Percentiles rank a stretch among this genome's conserved stretches.
Conservation (phyloP, 2,797 vertebrate species). For the Cynopterus sphinx region DNA sequence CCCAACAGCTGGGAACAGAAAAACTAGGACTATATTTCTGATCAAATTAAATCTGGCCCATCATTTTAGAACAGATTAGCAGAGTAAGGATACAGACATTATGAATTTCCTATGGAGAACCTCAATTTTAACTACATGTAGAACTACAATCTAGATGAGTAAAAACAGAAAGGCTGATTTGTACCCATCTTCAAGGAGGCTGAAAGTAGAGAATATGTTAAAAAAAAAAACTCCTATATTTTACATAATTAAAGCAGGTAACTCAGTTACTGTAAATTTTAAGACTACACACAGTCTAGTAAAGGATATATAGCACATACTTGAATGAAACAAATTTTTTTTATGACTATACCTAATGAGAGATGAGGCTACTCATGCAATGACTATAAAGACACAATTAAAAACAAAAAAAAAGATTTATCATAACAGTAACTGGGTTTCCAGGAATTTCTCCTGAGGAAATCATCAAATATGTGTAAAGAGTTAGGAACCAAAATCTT, state of each 20-base stretch:
- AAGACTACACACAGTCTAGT: background rate
- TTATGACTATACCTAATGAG: background rate
- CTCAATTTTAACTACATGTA: background rate
- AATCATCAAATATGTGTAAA: background rate
- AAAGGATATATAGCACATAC: background rate
- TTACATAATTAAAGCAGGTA: background rate
- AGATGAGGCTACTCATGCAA: background rate
- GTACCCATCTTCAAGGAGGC: background rate
- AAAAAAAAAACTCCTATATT: background rate
- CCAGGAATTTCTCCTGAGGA: background rate
- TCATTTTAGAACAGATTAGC: background rate
- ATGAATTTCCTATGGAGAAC: constrained; percentile 11
- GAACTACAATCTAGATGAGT: background rate
- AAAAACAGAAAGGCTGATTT: background rate
- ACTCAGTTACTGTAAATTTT: background rate
- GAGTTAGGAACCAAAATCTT: background rate
- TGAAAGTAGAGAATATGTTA: background rate
- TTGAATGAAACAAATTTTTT: background rate
- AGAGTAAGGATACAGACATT: background rate
- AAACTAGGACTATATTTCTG: background rate
- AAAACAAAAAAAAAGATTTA: background rate
- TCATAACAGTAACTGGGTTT: background rate
- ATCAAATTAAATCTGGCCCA: background rate
- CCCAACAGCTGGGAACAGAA: background rate
- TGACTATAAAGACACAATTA: background rate